These are phyloP conservation scores for Iphiclides podalirius DNA, from an alignment of 2,888 invertebrate genomes.

Conservation along the genomic window DNA sequence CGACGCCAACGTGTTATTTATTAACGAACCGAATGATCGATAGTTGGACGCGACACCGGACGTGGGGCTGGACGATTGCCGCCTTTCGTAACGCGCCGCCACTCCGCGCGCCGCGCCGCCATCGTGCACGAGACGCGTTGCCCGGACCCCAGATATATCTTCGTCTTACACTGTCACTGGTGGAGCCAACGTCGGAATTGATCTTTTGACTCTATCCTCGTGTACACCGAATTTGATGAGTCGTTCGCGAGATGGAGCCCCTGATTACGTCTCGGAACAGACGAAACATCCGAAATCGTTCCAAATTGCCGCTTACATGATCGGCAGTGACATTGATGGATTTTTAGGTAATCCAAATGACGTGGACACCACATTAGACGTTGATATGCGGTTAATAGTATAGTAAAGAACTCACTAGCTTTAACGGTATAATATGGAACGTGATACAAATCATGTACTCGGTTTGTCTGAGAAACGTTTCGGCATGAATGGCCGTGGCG, in stretches of 20 bases:
- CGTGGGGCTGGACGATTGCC: constrained; percentile 60
- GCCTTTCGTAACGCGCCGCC: constrained; percentile 72
- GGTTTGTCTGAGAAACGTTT: constrained; percentile 50
- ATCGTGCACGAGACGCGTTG: constrained; percentile 42
- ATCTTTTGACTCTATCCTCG: constrained; percentile 35
- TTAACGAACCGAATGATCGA: constrained; percentile 81
- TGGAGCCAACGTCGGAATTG: constrained; percentile 45
- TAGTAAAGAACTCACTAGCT: constrained; percentile 1
- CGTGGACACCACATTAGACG: not conserved
- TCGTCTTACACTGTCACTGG: constrained; percentile 49
- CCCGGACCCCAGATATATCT: constrained; percentile 50
- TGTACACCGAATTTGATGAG: constrained; percentile 6
- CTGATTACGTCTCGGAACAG: constrained; percentile 12
- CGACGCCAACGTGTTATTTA: constrained; percentile 79
- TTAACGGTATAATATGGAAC: constrained; percentile 19
- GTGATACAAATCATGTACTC: constrained; percentile 23
- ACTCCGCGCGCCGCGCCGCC: too few species aligned
- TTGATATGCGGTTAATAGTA: constrained; percentile 1
- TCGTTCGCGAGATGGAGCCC: constrained; percentile 9
- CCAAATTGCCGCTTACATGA: constrained; percentile 20
- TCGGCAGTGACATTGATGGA: constrained; percentile 26
- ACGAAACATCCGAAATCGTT: constrained; percentile 2
- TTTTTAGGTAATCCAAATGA: constrained; percentile 20
- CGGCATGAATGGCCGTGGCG: constrained; percentile 58
- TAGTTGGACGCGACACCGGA: constrained; percentile 78